Evolutionary conservation across 2,113 vertebrate species (phyloP).

Genomic region (Cebidichthys violaceus): DNA sequence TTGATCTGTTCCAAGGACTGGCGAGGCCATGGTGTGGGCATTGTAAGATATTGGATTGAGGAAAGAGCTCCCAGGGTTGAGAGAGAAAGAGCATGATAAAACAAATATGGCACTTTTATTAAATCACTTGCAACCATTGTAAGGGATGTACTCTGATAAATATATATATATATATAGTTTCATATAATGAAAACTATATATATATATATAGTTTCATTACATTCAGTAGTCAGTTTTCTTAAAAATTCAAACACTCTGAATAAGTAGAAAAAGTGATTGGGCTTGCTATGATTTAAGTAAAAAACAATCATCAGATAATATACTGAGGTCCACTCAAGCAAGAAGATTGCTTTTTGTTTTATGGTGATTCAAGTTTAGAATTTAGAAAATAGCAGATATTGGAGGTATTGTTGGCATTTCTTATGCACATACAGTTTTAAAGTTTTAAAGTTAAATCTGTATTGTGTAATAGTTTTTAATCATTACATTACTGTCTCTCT

Average conservation of each 20-base stretch:
- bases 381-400: neutral
- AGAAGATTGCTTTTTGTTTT: neutral
- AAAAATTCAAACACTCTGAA: neutral
- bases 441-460: neutral
- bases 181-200: too few relatives aligned
- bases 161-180: neutral
- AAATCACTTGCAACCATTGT: conserved; percentile 46
- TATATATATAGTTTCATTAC: neutral
- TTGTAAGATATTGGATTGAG: conserved; percentile 65
- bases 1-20: conserved; percentile 54
- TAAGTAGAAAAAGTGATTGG: neutral
- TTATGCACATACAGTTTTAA: neutral
- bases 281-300: neutral
- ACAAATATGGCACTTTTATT: conserved; percentile 55
- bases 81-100: conserved; percentile 39
- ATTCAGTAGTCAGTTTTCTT: neutral
- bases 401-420: neutral
- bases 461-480: neutral
- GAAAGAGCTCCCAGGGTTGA: conserved; percentile 26
- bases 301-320: neutral
- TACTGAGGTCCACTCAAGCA: neutral
- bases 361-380: neutral
- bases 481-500: neutral
- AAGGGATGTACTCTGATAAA: neutral
- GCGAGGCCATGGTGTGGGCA: conserved; percentile 38